These are phyloP conservation scores for Vireo griseus DNA, from an alignment of 2,797 vertebrate species.

Conservation along the genomic window DNA sequence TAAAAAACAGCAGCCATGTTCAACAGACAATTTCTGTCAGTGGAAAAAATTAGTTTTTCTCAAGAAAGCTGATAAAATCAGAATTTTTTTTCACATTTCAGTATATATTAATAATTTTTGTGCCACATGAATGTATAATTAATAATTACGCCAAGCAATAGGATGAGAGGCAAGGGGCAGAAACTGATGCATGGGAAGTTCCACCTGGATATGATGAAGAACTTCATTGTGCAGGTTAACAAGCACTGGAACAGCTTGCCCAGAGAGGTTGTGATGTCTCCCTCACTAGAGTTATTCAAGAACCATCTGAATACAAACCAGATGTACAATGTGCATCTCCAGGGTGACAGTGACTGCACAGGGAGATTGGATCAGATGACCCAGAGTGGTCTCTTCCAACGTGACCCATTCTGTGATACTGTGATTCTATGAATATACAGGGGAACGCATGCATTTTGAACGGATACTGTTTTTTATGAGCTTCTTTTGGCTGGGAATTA, in stretches of 20 bases:
- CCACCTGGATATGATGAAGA: neutral
- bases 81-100: neutral
- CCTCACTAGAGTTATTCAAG: neutral
- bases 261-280: neutral
- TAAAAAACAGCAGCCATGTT: neutral
- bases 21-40: neutral
- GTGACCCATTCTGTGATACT: neutral
- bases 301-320: neutral
- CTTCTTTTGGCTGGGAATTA: neutral
- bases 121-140: neutral
- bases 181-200: neutral
- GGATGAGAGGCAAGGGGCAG: neutral
- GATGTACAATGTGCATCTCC: neutral
- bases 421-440: neutral
- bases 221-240: neutral
- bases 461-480: neutral
- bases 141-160: neutral
- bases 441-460: neutral
- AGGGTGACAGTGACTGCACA: neutral
- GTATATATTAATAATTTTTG: neutral
- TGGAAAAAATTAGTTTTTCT: neutral
- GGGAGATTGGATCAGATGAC: neutral
- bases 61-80: neutral
- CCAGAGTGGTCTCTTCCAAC: neutral
- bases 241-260: neutral